phyloP scores from a whole-genome alignment of 1,140 invertebrate species.

The Drosophila nebulosa region DNA sequence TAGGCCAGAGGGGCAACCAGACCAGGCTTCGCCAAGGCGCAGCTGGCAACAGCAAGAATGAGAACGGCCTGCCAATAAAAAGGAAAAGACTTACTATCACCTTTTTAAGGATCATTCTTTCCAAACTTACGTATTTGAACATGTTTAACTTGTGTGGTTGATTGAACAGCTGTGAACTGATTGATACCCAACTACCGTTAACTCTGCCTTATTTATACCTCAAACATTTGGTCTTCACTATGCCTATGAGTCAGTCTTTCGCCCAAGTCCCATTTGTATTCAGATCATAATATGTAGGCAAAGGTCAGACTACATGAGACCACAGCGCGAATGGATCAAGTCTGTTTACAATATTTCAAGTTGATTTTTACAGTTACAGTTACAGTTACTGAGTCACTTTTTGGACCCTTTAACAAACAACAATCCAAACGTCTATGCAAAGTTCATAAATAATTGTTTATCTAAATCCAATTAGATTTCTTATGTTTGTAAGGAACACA shows the following conservation, averaged over 20 bases:
- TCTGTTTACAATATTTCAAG: neutral
- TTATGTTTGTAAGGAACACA: neutral
- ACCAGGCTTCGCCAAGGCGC: slow-evolving; percentile 64
- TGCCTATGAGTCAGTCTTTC: slow-evolving; percentile 22
- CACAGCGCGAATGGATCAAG: neutral
- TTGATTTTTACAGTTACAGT: too few relatives aligned
- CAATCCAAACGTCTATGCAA: too few relatives aligned
- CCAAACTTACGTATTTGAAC: slow-evolving; percentile 61
- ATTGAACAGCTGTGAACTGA: slow-evolving; percentile 19
- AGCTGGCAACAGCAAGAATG: slow-evolving; percentile 64
- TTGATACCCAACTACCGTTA: slow-evolving; percentile 23
- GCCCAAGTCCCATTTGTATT: neutral
- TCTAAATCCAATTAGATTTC: too few relatives aligned
- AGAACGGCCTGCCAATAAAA: slow-evolving; percentile 51
- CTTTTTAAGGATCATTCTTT: neutral
- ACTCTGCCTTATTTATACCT: slow-evolving; percentile 34
- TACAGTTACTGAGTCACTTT: too few relatives aligned
- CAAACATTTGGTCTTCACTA: neutral
- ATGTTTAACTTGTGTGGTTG: slow-evolving; percentile 31
- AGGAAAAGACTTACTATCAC: neutral
- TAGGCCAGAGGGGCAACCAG: slow-evolving; percentile 31
- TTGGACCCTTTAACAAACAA: too few relatives aligned
- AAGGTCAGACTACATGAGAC: neutral
- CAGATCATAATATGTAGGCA: neutral
- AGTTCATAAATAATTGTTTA: too few relatives aligned